phyloP scores from a whole-genome alignment of 2,888 invertebrate species.

The Acronicta psi region DNA sequence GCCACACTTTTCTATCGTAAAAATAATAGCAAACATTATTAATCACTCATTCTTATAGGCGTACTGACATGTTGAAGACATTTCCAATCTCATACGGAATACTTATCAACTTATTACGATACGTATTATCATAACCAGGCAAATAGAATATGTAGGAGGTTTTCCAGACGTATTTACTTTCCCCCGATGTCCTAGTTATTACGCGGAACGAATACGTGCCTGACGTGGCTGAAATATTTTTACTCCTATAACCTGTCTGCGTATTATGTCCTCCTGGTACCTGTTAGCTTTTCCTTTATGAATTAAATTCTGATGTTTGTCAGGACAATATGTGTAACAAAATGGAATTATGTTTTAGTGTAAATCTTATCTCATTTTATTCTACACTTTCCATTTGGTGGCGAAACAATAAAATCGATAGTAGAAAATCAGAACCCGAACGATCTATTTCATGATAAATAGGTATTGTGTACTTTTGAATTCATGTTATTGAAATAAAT shows the following conservation, averaged over 20 bases:
- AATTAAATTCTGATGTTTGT: conserved; percentile 51
- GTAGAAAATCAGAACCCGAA: too few species aligned
- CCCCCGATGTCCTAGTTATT: conserved; percentile 59
- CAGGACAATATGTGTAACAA: conserved; percentile 36
- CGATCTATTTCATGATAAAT: too few species aligned
- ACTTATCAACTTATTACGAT: conserved; percentile 45
- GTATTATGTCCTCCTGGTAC: conserved; percentile 34
- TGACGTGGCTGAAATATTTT: conserved; percentile 50
- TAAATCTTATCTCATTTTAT: too few species aligned
- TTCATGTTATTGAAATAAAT: too few species aligned
- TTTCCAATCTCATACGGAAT: conserved; percentile 37
- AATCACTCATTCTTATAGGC: background rate
- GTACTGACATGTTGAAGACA: conserved; percentile 14
- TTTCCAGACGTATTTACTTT: conserved; percentile 51
- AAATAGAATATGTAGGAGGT: conserved; percentile 44
- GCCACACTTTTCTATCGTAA: too few species aligned
- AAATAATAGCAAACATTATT: too few species aligned
- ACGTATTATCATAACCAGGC: conserved; percentile 43
- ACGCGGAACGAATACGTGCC: conserved; percentile 60
- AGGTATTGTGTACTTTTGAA: too few species aligned
- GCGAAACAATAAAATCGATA: too few species aligned
- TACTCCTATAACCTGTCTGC: conserved; percentile 49
- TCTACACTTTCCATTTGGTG: too few species aligned
- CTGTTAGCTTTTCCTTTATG: conserved; percentile 39
- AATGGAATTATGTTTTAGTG: conserved; percentile 22